A percentile compares a stretch with the other conserved stretches of the same genome.
These are phyloP conservation scores for Nothobranchius furzeri DNA, from an alignment of 2,113 vertebrate species.

Conservation along the genomic window DNA sequence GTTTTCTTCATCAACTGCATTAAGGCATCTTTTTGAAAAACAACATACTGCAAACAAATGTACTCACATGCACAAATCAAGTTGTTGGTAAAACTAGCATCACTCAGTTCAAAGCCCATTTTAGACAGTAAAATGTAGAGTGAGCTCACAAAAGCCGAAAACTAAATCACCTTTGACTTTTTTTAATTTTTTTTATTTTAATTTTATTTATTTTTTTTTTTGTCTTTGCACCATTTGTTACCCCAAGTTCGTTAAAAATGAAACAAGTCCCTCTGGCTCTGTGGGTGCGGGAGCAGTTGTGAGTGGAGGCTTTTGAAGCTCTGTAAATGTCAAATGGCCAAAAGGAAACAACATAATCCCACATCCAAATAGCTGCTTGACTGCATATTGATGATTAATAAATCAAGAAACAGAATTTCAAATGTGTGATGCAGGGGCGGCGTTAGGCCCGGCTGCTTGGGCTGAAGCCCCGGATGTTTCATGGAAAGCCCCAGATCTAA, in stretches of 20 bases:
- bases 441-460: too few species aligned
- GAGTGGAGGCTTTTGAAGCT: slow-evolving; percentile 32
- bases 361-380: slow-evolving; percentile 19
- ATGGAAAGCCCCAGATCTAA: too few species aligned
- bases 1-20: not conserved
- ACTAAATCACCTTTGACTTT: not conserved
- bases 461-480: too few species aligned
- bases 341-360: slow-evolving; percentile 12
- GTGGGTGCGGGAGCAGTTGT: not conserved
- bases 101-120: not conserved
- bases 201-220: too few species aligned
- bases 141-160: not conserved
- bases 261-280: slow-evolving; percentile 20
- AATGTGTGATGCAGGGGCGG: too few species aligned
- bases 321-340: slow-evolving; percentile 54
- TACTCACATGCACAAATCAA: not conserved
- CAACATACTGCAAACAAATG: not conserved
- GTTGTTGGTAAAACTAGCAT: not conserved
- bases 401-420: not conserved
- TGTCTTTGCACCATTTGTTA: slow-evolving; percentile 1
- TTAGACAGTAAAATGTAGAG: not conserved
- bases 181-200: too few species aligned
- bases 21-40: not conserved
- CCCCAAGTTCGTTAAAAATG: slow-evolving; percentile 40
- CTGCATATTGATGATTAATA: not conserved